These are phyloP conservation scores for Rhopalosiphum maidis DNA, from an alignment of 1,140 invertebrate genomes.

Conservation along the genomic window DNA sequence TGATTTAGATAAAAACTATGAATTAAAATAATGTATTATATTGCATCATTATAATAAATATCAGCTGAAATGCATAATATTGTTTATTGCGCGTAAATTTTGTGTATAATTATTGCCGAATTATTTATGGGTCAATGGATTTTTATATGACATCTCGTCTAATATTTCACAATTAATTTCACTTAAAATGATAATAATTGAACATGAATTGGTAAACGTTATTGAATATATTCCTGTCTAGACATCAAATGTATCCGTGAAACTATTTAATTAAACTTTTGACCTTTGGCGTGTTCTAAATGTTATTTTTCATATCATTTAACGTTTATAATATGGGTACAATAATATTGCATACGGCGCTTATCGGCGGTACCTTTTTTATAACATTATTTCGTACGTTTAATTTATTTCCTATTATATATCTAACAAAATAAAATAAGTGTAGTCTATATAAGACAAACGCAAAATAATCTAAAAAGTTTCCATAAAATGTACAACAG, in stretches of 20 bases:
- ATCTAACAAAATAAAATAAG: neutral
- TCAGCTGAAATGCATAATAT: neutral
- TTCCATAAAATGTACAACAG: neutral
- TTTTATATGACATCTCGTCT: neutral
- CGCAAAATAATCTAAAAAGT: neutral
- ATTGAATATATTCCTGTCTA: neutral
- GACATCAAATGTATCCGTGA: neutral
- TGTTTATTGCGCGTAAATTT: neutral
- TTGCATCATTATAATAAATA: neutral
- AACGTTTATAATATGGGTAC: neutral
- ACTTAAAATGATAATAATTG: neutral
- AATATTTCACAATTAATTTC: neutral
- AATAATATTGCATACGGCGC: no score
- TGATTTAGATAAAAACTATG: constrained; percentile 8
- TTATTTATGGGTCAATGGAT: neutral
- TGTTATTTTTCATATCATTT: neutral
- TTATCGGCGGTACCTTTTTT: neutral
- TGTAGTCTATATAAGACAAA: neutral
- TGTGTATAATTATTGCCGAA: neutral
- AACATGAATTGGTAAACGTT: neutral
- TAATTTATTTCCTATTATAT: neutral
- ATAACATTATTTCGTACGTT: neutral
- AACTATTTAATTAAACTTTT: neutral
- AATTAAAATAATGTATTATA: neutral
- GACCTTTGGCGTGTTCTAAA: neutral